phyloP scores from a whole-genome alignment of 2,888 invertebrate genomes.

The Tachina grossa region DNA sequence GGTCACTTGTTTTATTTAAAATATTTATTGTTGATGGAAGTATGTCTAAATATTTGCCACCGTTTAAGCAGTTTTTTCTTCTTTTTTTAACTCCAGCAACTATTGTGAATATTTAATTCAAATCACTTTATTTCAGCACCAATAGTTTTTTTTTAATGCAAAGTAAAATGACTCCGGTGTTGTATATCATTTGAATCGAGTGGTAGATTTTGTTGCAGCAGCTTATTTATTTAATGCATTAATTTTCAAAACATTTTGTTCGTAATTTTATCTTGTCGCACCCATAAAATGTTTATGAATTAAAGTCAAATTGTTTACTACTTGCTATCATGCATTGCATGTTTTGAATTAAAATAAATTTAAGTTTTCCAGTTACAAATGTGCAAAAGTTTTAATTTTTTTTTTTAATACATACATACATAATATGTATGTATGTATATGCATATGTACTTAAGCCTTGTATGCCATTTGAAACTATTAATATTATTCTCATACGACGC shows the following conservation, averaged over 20 bases:
- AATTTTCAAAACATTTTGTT: constrained; percentile 40
- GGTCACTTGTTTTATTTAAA: constrained; percentile 7
- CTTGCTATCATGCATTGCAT: constrained; percentile 57
- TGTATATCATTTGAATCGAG: neutral
- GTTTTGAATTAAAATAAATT: constrained; percentile 45
- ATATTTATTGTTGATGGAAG: constrained; percentile 55
- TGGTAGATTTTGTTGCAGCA: constrained; percentile 42
- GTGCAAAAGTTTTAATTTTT: constrained; percentile 29
- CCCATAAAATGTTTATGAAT: constrained; percentile 67
- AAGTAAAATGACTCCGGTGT: neutral
- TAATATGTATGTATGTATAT: neutral
- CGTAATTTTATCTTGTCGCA: constrained; percentile 61
- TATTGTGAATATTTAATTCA: constrained; percentile 54
- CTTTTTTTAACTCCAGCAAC: constrained; percentile 19
- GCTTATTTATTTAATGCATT: constrained; percentile 39
- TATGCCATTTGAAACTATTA: constrained; percentile 38
- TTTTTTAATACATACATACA: neutral
- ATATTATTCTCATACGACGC: neutral
- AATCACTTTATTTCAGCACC: constrained; percentile 56
- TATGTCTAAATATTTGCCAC: constrained; percentile 67
- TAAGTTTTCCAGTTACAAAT: neutral
- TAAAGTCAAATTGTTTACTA: constrained; percentile 64
- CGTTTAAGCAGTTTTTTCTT: constrained; percentile 38
- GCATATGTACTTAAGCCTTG: constrained; percentile 18
- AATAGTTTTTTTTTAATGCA: neutral